Evolutionary conservation across 2,797 vertebrate genomes (phyloP).

Genomic region (Austrolebias charrua): DNA sequence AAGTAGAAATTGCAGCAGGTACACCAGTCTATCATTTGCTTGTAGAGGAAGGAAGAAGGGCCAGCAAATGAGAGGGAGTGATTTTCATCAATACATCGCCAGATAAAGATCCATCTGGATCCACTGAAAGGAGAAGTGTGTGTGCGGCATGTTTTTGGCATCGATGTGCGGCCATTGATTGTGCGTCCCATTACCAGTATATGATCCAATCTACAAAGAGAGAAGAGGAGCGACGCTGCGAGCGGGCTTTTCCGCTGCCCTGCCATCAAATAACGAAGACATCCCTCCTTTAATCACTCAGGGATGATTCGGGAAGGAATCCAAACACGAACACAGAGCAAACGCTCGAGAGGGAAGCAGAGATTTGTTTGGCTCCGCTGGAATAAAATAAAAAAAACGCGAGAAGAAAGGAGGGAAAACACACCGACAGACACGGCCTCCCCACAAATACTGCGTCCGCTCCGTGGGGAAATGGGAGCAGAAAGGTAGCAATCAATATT

Average conservation of each 20-base stretch:
- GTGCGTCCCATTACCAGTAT: slow-evolving; percentile 78
- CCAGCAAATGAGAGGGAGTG: slow-evolving; percentile 63
- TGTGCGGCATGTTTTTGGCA: slow-evolving; percentile 65
- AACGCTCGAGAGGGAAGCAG: slow-evolving; percentile 53
- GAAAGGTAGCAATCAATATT: slow-evolving; percentile 89
- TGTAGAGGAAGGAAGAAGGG: slow-evolving; percentile 72
- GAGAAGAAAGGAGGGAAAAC: slow-evolving; percentile 52
- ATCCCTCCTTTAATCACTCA: slow-evolving; percentile 62
- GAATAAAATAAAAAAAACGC: slow-evolving; percentile 32
- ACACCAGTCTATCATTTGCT: slow-evolving; percentile 62
- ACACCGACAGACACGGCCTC: slow-evolving; percentile 49
- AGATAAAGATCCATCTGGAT: slow-evolving; percentile 84
- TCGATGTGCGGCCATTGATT: slow-evolving; percentile 75
- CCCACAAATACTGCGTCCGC: slow-evolving; percentile 51
- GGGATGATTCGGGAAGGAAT: slow-evolving; percentile 72
- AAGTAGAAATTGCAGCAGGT: slow-evolving; percentile 68
- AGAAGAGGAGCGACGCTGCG: slow-evolving; percentile 57
- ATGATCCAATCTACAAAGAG: slow-evolving; percentile 73
- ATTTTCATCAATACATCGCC: slow-evolving; percentile 77
- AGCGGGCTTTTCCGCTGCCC: slow-evolving; percentile 63
- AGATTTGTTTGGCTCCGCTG: slow-evolving; percentile 62
- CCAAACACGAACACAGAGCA: slow-evolving; percentile 72
- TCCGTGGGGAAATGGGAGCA: slow-evolving; percentile 73
- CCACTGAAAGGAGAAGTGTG: slow-evolving; percentile 66
- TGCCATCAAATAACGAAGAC: slow-evolving; percentile 70